phyloP scores from a whole-genome alignment of 1,140 invertebrate genomes.

The Brachionus calyciflorus region DNA sequence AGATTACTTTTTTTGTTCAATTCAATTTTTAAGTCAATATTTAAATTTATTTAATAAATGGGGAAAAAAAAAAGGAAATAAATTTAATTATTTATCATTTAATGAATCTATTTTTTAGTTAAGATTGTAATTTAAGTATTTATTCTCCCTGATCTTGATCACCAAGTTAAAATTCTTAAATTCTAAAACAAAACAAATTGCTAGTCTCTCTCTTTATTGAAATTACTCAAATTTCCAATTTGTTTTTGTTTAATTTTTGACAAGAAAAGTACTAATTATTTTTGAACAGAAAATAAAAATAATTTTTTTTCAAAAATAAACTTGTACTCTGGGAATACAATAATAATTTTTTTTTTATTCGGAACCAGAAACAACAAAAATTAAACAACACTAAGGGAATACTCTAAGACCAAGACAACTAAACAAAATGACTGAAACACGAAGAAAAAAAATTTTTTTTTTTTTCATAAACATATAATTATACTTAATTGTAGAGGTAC shows the following conservation, averaged over 20 bases:
- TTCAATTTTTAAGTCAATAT: too few species aligned
- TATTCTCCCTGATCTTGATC: too few species aligned
- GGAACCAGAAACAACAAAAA: neutral
- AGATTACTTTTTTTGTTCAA: too few species aligned
- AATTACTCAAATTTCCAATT: conserved; percentile 1
- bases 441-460: neutral
- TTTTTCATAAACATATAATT: conserved; percentile 3
- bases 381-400: neutral
- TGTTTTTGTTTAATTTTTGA: conserved; percentile 20
- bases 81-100: too few species aligned
- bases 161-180: too few species aligned
- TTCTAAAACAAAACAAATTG: neutral
- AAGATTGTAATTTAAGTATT: too few species aligned
- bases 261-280: conserved; percentile 10
- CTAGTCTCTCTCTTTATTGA: neutral
- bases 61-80: too few species aligned
- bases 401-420: too few species aligned
- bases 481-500: conserved; percentile 28
- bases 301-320: conserved; percentile 27
- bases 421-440: neutral
- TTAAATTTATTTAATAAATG: too few species aligned
- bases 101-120: too few species aligned
- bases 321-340: neutral
- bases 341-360: neutral
- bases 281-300: neutral